Percentiles rank a stretch among this genome's conserved stretches.
These are phyloP conservation scores for Drosophila funebris DNA, from an alignment of 1,140 invertebrate genomes.

Conservation along the genomic window DNA sequence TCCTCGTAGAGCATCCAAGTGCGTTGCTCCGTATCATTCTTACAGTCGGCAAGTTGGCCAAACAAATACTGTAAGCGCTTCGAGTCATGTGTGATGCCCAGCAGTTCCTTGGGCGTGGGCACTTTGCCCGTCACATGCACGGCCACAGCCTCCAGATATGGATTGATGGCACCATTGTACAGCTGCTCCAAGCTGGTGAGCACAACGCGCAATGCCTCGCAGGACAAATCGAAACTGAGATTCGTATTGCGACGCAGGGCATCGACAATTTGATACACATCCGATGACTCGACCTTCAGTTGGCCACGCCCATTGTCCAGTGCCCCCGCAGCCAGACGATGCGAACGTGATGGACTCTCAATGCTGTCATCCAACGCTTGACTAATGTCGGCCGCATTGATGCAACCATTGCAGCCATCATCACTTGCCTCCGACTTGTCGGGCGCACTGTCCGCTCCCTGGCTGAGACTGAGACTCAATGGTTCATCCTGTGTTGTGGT, in stretches of 20 bases:
- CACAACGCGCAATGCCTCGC: conserved; percentile 92
- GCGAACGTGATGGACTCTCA: conserved; percentile 69
- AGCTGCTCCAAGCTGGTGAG: conserved; percentile 87
- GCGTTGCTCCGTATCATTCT: conserved; percentile 96
- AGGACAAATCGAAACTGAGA: conserved; percentile 93
- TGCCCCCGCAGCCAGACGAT: conserved; percentile 26
- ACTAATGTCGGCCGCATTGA: conserved; percentile 63
- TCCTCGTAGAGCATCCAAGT: conserved; percentile 97
- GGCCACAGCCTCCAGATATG: conserved; percentile 84
- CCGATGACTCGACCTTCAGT: conserved; percentile 77
- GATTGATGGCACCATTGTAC: conserved; percentile 85
- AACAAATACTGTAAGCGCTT: conserved; percentile 91
- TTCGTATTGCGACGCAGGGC: conserved; percentile 92
- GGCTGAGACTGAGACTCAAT: conserved; percentile 38
- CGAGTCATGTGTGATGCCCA: conserved; percentile 89
- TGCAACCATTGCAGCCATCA: conserved; percentile 57
- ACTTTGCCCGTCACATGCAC: conserved; percentile 82
- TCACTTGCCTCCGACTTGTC: conserved; percentile 75
- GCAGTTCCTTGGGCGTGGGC: conserved; percentile 77
- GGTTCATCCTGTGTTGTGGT: conserved; percentile 40
- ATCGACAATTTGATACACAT: conserved; percentile 90
- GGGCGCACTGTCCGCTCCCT: conserved; percentile 44
- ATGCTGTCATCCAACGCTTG: conserved; percentile 77
- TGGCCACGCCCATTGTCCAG: conserved; percentile 38
- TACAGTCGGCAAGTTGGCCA: conserved; percentile 91